Evolutionary conservation across 2,888 invertebrate genomes (phyloP).

Genomic region (Terebella lapidaria): DNA sequence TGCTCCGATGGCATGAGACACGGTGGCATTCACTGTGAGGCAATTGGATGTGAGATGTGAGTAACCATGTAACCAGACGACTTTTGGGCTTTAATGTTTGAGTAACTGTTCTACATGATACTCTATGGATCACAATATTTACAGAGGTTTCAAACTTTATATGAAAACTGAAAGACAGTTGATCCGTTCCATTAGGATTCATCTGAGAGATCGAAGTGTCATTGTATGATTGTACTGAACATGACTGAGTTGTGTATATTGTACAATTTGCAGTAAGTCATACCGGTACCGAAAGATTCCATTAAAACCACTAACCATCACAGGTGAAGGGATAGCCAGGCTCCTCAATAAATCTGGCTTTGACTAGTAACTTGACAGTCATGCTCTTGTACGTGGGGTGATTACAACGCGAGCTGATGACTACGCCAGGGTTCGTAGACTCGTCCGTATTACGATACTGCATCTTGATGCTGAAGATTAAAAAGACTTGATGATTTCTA

Average conservation of each 20-base stretch:
- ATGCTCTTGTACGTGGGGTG: slow-evolving; percentile 73
- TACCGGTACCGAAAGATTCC: too few species aligned
- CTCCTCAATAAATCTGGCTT: slow-evolving; percentile 56
- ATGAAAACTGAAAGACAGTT: too few species aligned
- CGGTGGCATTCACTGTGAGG: slow-evolving; percentile 64
- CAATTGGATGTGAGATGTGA: too few species aligned
- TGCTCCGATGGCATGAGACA: slow-evolving; percentile 54
- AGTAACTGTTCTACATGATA: neutral
- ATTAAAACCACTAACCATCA: slow-evolving; percentile 67
- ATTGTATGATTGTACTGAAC: too few species aligned
- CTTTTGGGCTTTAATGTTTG: neutral
- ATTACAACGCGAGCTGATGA: slow-evolving; percentile 81
- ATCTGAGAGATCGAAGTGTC: too few species aligned
- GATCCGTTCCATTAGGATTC: too few species aligned
- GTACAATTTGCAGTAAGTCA: too few species aligned
- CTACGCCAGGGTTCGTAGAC: slow-evolving; percentile 78
- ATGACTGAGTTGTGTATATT: too few species aligned
- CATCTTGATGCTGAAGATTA: slow-evolving; percentile 39
- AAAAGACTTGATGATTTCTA: too few species aligned
- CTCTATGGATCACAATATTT: too few species aligned
- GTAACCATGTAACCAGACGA: too few species aligned
- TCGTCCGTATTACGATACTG: slow-evolving; percentile 71
- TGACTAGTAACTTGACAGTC: slow-evolving; percentile 83
- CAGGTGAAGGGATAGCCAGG: slow-evolving; percentile 81
- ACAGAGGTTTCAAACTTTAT: too few species aligned